phyloP scores from a whole-genome alignment of 2,113 vertebrate species.

The Haemorhous mexicanus region DNA sequence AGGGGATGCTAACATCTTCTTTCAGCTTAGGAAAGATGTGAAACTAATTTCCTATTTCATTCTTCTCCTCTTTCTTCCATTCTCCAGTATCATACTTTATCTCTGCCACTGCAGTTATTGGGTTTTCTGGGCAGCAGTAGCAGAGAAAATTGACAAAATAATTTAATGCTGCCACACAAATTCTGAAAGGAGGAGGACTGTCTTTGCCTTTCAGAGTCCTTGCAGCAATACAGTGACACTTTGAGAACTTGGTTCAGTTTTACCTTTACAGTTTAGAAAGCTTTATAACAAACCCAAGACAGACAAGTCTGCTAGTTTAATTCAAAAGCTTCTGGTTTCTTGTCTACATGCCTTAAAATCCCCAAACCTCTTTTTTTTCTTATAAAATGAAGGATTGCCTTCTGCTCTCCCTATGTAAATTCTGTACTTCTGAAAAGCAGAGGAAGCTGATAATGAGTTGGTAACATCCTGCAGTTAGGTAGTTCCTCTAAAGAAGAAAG shows the following conservation, averaged over 20 bases:
- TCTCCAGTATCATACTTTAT: neutral
- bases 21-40: neutral
- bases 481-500: neutral
- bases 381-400: neutral
- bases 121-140: constrained; percentile 16
- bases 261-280: neutral
- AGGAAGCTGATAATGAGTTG: neutral
- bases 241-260: neutral
- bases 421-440: neutral
- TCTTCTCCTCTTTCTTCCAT: neutral
- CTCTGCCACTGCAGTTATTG: constrained; percentile 49
- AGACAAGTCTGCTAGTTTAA: neutral
- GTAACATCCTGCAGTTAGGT: neutral
- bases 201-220: neutral
- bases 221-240: neutral
- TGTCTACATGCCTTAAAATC: neutral
- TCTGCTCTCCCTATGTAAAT: neutral
- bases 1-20: neutral
- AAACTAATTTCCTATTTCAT: neutral
- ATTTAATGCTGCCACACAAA: constrained; percentile 21
- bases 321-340: neutral
- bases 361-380: neutral
- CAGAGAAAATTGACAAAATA: constrained; percentile 48
- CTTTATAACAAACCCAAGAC: neutral
- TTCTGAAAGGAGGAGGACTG: neutral